Evolutionary conservation across 2,797 vertebrate genomes (phyloP).

Genomic region (Gephyroberyx darwinii): DNA sequence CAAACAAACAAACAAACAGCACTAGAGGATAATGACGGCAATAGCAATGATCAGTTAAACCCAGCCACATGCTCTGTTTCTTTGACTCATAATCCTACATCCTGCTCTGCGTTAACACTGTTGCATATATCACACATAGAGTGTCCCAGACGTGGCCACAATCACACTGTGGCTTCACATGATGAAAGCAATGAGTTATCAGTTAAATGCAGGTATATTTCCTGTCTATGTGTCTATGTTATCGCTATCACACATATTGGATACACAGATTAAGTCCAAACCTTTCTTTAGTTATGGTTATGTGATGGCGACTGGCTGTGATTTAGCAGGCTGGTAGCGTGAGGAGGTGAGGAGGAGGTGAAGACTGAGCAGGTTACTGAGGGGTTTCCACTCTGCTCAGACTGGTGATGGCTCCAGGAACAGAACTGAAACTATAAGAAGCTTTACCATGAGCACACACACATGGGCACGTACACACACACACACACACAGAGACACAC

Average conservation of each 20-base stretch:
- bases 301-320: constrained; percentile 29
- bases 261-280: constrained; percentile 22
- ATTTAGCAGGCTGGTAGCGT: constrained; percentile 21
- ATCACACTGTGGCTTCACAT: not conserved
- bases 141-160: not conserved
- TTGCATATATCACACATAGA: not conserved
- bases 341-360: not conserved
- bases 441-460: not conserved
- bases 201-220: constrained; percentile 9
- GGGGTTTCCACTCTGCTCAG: constrained; percentile 2
- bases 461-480: not conserved
- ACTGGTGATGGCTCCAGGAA: not conserved
- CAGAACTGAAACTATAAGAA: not conserved
- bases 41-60: not conserved
- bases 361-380: not conserved
- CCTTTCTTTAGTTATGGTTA: not conserved
- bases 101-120: not conserved
- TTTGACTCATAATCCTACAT: not conserved
- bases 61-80: not conserved
- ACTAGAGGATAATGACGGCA: not conserved
- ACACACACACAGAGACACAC: not conserved
- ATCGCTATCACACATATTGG: constrained; percentile 11
- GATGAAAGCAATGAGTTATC: constrained; percentile 5
- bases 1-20: not conserved
- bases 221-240: constrained; percentile 13